Evolutionary conservation across 2,888 invertebrate genomes (phyloP).

Genomic region (Diarsia mendica): DNA sequence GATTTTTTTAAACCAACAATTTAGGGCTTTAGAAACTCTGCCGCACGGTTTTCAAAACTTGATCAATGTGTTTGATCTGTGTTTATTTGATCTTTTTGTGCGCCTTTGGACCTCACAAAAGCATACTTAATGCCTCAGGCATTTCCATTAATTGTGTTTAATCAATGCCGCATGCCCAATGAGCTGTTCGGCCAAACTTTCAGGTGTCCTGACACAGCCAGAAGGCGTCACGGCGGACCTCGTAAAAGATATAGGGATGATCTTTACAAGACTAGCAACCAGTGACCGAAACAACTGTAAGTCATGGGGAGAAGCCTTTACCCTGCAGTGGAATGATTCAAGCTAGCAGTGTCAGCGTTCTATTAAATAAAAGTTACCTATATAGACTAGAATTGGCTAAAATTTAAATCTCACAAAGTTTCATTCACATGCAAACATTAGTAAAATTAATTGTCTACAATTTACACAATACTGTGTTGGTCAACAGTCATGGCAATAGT

Average conservation of each 20-base stretch:
- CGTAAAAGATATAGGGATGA: too few species aligned
- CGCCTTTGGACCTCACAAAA: not conserved
- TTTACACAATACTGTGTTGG: slow-evolving; percentile 27
- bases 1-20: not conserved
- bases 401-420: not conserved
- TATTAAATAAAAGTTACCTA: too few species aligned
- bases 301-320: too few species aligned
- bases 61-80: not conserved
- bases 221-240: too few species aligned
- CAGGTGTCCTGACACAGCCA: too few species aligned
- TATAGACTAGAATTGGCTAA: not conserved
- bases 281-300: too few species aligned
- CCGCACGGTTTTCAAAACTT: not conserved
- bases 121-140: not conserved
- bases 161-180: too few species aligned
- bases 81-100: not conserved
- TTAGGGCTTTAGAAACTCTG: not conserved
- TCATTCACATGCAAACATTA: not conserved
- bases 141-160: not conserved
- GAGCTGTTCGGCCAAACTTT: too few species aligned
- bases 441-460: not conserved
- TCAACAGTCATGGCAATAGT: slow-evolving; percentile 17
- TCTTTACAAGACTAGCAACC: too few species aligned
- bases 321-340: too few species aligned
- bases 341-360: too few species aligned